Evolutionary conservation across 2,797 vertebrate genomes (phyloP), one percentile per base, ranked within the genome.

Genomic region (Passerculus sandwichensis): DNA sequence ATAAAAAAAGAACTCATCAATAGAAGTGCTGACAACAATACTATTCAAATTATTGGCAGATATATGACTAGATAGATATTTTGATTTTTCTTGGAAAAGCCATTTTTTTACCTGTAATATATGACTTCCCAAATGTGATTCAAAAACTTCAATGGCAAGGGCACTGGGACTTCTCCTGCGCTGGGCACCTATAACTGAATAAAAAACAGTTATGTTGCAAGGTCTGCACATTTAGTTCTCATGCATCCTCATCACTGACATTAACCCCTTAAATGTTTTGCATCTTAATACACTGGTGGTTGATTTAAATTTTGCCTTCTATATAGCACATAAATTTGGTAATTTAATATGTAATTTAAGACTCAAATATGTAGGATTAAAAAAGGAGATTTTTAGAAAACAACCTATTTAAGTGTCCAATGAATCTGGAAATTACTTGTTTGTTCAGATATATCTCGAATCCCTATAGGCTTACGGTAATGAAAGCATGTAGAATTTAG

Each of bases 51-150:
- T 87, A 61, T 42, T 30, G n/a, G 47, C 42, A 87, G 72, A 94
- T 93, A 92, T 88, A 75, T 34, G 32, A 75, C n/a, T 69, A 69
- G 34, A 11, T 75, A 93, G 74, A 62, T 60, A 85, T 42, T 80
- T n/a, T 34, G 21, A 51, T 74, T 78, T 91, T 76, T 95, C 75
- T 85, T 79, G 74, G 77, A 97, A 96, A 96, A 96, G 89, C 72
- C 66, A 44, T 77, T 95, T 87, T 83, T 96, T 97, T 99, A 99
- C 99, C 99, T 99, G 99, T 96, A 99, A 98, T 97, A 99, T 99
- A 98, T 99, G 99, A 98, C 99, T 99, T 97, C 99, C 99, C 98
- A 99, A 98, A 98, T 99, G 99, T 97, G 98, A 98, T 91, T 99
- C 99, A 96, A 99, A 99, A 97, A 99, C 98, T 97, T 99, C 99